phyloP scores from a whole-genome alignment of 2,888 invertebrate genomes.

The Machimus rusticus region DNA sequence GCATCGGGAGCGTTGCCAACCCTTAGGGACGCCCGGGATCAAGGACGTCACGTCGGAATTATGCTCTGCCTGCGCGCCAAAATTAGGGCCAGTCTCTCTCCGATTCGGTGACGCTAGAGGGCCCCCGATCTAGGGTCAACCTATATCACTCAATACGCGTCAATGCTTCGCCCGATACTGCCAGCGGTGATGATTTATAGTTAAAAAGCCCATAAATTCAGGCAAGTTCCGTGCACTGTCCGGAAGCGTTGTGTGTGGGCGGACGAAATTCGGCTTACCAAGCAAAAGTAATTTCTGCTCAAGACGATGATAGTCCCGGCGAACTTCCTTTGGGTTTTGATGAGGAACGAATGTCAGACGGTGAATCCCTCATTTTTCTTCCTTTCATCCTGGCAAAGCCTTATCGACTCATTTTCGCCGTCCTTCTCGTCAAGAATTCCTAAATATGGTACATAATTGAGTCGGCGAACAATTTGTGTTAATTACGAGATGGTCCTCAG shows the following conservation, averaged over 20 bases:
- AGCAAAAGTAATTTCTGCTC: neutral
- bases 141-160: neutral
- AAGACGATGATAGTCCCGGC: neutral
- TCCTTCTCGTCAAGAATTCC: neutral
- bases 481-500: constrained; percentile 6
- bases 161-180: neutral
- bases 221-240: neutral
- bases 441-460: constrained; percentile 17
- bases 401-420: neutral
- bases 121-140: neutral
- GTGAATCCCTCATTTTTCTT: neutral
- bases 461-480: constrained; percentile 24
- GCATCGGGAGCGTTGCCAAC: neutral
- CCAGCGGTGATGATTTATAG: neutral
- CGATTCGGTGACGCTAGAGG: neutral
- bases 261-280: neutral
- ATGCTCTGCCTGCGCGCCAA: neutral
- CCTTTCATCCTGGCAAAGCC: neutral
- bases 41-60: neutral
- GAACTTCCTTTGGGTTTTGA: neutral
- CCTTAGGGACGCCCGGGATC: neutral
- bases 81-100: neutral
- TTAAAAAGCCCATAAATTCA: neutral
- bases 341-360: neutral
- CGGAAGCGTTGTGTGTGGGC: neutral